Conservation (phyloP, 2,113 vertebrate genomes). For the Dermatemys mawii region DNA sequence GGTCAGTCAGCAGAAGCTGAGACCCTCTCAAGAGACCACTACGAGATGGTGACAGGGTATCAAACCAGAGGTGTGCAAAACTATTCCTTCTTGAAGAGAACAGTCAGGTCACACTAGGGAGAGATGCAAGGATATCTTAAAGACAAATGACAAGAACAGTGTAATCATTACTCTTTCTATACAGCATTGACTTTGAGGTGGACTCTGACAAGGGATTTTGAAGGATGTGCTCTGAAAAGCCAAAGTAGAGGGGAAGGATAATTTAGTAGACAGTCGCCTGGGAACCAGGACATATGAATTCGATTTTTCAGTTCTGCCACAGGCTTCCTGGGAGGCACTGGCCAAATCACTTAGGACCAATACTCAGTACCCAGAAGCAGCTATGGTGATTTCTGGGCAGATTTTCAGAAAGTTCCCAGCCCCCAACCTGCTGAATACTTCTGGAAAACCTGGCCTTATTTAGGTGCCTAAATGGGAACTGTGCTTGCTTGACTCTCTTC, state of each 20-base stretch:
- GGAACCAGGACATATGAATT: background rate
- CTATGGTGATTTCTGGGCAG: background rate
- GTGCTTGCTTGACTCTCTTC: background rate
- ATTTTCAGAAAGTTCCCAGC: background rate
- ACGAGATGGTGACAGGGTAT: background rate
- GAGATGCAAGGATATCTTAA: background rate
- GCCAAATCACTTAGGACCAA: background rate
- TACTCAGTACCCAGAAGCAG: background rate
- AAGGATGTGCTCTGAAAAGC: background rate
- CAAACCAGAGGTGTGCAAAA: background rate
- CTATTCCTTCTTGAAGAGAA: background rate
- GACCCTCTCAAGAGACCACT: too few species aligned
- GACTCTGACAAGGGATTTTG: background rate
- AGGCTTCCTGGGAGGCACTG: background rate
- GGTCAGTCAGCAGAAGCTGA: background rate
- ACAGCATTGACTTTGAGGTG: background rate
- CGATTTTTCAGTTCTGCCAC: background rate
- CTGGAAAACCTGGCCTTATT: background rate
- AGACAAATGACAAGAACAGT: background rate
- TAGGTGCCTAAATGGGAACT: background rate
- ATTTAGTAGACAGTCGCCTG: background rate
- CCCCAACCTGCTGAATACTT: background rate
- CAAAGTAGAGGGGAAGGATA: background rate
- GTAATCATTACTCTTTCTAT: background rate
- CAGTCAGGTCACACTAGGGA: background rate